Evolutionary conservation across 1,140 invertebrate genomes (phyloP).

Genomic region (Tachypleus tridentatus): DNA sequence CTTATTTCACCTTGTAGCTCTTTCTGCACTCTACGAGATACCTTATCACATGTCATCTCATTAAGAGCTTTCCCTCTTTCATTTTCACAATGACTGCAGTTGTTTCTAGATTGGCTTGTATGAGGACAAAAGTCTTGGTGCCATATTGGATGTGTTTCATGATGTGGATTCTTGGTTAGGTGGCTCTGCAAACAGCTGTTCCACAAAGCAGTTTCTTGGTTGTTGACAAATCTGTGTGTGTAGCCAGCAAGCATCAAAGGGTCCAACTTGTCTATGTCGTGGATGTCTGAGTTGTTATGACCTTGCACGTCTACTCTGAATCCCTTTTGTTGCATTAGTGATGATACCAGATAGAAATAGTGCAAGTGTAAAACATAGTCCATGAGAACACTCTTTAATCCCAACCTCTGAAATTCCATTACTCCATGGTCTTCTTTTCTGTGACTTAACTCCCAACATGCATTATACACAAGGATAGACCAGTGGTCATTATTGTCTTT

Average conservation of each 20-base stretch:
- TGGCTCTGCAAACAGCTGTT: background rate
- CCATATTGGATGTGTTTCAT: background rate
- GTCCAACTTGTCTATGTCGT: conserved; percentile 1
- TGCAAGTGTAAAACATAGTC: background rate
- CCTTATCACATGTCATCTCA: conserved; percentile 1
- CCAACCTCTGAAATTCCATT: too few species aligned
- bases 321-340: background rate
- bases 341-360: background rate
- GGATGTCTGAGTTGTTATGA: background rate
- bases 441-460: too few species aligned
- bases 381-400: too few species aligned
- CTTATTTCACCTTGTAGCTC: background rate
- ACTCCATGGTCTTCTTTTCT: too few species aligned
- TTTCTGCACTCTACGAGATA: background rate
- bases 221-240: background rate
- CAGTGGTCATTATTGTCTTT: too few species aligned
- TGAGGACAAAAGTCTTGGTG: background rate
- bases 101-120: background rate
- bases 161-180: background rate
- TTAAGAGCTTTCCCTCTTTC: too few species aligned
- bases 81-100: too few species aligned
- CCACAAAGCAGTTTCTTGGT: background rate
- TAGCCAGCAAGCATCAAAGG: background rate
- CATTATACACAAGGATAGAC: too few species aligned
- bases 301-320: background rate